Evolutionary conservation across 2,888 invertebrate genomes (phyloP).

Genomic region (Lutraria lutraria): DNA sequence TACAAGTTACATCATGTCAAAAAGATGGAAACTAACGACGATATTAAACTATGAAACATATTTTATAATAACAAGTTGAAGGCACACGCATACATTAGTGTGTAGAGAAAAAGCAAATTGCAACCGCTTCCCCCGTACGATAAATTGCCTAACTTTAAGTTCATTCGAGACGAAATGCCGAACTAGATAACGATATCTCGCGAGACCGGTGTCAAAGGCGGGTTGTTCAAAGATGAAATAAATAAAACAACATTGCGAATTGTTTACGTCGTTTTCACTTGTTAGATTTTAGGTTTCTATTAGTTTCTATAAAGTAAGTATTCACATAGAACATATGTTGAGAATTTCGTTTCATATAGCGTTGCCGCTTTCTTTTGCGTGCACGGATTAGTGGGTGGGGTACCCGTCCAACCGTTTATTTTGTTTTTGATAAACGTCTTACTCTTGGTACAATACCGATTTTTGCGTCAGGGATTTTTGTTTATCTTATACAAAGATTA

Average conservation of each 20-base stretch:
- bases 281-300: neutral
- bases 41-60: too few species aligned
- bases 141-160: constrained; percentile 3
- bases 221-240: constrained; percentile 63
- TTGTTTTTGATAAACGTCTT: neutral
- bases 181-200: constrained; percentile 44
- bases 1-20: too few species aligned
- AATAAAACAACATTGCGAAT: constrained; percentile 7
- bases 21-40: too few species aligned
- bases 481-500: neutral
- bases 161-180: neutral
- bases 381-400: constrained; percentile 4
- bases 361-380: neutral
- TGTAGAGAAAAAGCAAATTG: too few species aligned
- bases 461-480: neutral
- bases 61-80: too few species aligned
- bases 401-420: neutral
- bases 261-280: neutral
- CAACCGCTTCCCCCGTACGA: too few species aligned
- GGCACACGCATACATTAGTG: too few species aligned
- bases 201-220: constrained; percentile 59
- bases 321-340: neutral
- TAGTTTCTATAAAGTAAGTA: neutral
- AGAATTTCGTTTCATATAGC: neutral
- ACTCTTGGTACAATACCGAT: neutral